Evolutionary conservation across 2,113 vertebrate genomes (phyloP), one percentile per base, ranked within the genome.

Genomic region (Tychaedon coryphoeus): DNA sequence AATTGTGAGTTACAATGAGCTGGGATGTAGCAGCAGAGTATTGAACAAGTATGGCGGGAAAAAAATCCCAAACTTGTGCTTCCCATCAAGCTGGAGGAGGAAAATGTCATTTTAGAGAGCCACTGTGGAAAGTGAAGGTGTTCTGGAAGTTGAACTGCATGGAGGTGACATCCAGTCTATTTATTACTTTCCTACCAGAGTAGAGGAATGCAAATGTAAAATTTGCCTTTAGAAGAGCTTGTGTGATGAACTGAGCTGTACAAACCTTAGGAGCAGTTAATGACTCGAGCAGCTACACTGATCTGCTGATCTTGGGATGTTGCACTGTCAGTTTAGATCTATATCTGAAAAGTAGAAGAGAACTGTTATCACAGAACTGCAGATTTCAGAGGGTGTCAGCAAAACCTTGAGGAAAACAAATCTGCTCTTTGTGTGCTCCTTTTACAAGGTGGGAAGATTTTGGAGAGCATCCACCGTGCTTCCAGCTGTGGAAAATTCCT

Each of bases 331-430:
- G 10, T n/a, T 34, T 6, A 71, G 77, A 33, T 61, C 51, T 42
- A 0, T 6, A 14, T 24, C 36, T 19, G 56, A 2, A 10, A n/a
- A 40, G 42, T 1, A 33, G 31, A 28, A 45, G 28, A 19, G n/a
- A 73, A 10, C 19, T n/a, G 19, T 58, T 86, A 65, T 34, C 18
- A 1, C 14, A 54, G 29, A 71, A 29, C 43, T 72, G 42, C 34
- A 57, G 54, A 8, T 70, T 84, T 87, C 77, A 80, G 58, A 65
- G 43, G 51, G 18, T 70, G 36, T 91, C 81, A 89, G 87, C 42
- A 80, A 51, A 76, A 91, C 51, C 20, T 60, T 42, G 58, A 47
- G 53, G 36, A 65, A 88, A 76, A 60, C 45, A 73, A 61, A 70
- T 25, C 16, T 61, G 29, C 69, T 88, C 34, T 42, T 73, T 10